A percentile compares a stretch with the other conserved stretches of the same genome.
These are phyloP conservation scores for Siphamia tubifer DNA, from an alignment of 2,113 vertebrate species.

Conservation along the genomic window DNA sequence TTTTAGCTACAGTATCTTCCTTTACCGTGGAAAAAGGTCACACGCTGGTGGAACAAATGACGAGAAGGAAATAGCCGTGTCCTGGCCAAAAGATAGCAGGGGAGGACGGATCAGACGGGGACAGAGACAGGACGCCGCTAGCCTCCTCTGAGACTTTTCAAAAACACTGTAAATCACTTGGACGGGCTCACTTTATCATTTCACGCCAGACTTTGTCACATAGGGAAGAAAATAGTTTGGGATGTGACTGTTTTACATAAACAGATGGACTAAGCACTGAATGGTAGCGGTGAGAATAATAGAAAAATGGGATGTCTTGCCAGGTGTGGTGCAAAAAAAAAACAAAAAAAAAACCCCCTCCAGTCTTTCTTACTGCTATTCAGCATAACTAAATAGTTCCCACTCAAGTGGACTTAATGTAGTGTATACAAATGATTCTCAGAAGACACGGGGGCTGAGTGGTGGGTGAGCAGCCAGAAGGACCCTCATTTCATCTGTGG, in stretches of 20 bases:
- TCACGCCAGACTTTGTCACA: conserved; percentile 43
- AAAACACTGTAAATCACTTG: conserved; percentile 55
- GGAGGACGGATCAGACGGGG: conserved; percentile 10
- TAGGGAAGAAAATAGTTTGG: conserved; percentile 19
- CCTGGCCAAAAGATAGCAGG: conserved; percentile 43
- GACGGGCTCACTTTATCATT: conserved; percentile 46
- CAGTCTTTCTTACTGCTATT: neutral
- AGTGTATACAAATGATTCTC: neutral
- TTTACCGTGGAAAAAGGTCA: conserved; percentile 31
- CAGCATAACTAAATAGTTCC: neutral
- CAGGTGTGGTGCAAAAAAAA: neutral
- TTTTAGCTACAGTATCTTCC: neutral
- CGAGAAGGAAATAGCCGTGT: conserved; percentile 34
- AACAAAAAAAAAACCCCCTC: too few species aligned
- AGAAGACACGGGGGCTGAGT: neutral
- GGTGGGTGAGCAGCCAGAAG: neutral
- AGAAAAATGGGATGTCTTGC: neutral
- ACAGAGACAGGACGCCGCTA: conserved; percentile 58
- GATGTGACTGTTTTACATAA: conserved; percentile 41
- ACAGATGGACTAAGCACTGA: conserved; percentile 13
- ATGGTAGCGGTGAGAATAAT: neutral
- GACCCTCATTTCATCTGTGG: neutral
- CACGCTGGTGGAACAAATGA: conserved; percentile 47
- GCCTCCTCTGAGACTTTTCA: conserved; percentile 52
- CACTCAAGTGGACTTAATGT: conserved; percentile 1